Evolutionary conservation across 2,113 vertebrate genomes (phyloP).

Genomic region (Ceyx cyanopectus): DNA sequence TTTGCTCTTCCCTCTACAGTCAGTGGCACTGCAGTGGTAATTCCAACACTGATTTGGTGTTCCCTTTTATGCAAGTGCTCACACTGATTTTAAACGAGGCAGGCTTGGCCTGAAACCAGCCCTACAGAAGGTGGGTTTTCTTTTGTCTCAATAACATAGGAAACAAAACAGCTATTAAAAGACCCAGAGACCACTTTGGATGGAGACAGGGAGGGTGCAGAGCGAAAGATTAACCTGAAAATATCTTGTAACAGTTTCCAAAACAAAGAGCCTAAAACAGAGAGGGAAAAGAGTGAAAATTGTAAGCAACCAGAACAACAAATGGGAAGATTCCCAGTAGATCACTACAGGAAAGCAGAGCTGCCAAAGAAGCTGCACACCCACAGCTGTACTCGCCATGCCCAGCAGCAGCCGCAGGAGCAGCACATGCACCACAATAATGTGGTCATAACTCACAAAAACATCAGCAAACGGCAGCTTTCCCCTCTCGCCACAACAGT

Average conservation of each 20-base stretch:
- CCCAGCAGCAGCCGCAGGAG: accelerated
- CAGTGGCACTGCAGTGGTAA: neutral
- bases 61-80: neutral
- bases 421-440: neutral
- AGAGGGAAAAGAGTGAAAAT: neutral
- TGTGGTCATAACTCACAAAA: neutral
- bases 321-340: neutral
- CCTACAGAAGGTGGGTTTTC: neutral
- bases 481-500: neutral
- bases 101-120: neutral
- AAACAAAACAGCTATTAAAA: neutral
- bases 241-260: neutral
- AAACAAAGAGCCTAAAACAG: neutral
- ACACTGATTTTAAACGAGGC: neutral
- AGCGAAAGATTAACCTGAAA: neutral
- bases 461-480: neutral
- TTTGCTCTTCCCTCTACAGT: neutral
- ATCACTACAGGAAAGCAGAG: neutral
- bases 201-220: neutral
- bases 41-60: neutral
- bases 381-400: neutral
- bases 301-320: neutral
- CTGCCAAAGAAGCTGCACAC: neutral
- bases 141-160: neutral
- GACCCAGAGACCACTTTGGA: neutral